These are phyloP conservation scores for Micromesistius poutassou DNA, from an alignment of 2,797 vertebrate species.

Conservation along the genomic window DNA sequence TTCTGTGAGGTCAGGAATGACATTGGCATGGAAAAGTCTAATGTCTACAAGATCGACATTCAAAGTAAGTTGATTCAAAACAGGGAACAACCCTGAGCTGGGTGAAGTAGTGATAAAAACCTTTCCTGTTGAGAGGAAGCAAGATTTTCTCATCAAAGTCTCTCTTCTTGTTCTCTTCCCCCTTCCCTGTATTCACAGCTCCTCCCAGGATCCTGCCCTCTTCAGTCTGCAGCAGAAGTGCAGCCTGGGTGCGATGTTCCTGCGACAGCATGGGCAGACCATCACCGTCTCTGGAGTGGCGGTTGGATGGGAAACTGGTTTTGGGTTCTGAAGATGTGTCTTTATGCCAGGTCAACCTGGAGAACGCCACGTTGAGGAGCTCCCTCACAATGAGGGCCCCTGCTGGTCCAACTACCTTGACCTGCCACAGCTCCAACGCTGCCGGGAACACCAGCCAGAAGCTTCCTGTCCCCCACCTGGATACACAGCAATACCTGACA, in stretches of 20 bases:
- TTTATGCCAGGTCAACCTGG: not conserved
- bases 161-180: not conserved
- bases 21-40: not conserved
- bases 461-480: not conserved
- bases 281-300: not conserved
- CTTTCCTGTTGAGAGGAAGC: not conserved
- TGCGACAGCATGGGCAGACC: not conserved
- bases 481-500: not conserved
- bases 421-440: not conserved
- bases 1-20: conserved; percentile 2
- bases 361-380: not conserved
- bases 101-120: no score
- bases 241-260: not conserved
- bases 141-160: not conserved
- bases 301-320: not conserved
- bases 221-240: not conserved
- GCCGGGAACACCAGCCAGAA: not conserved
- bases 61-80: not conserved
- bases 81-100: not conserved
- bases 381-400: not conserved
- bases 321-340: not conserved
- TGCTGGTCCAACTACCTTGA: not conserved
- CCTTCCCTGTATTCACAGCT: not conserved
- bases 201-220: not conserved
- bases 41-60: not conserved